A percentile compares a stretch with the other conserved stretches of the same genome.
Conservation (phyloP, 2,113 vertebrate species). For the Ciconia stormi region DNA sequence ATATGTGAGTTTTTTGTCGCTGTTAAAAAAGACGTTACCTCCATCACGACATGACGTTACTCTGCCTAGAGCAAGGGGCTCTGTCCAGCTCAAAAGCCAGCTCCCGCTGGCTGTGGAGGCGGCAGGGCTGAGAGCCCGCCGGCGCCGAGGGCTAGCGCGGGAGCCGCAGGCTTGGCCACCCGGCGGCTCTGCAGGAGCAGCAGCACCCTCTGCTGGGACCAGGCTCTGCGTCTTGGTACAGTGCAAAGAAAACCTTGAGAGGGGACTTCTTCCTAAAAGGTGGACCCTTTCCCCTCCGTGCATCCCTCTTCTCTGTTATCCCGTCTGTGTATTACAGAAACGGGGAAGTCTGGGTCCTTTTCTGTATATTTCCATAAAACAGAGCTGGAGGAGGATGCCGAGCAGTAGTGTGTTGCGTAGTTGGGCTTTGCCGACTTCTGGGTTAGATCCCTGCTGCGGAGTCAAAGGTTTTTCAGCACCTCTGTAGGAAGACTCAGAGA, state of each 20-base stretch:
- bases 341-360: neutral
- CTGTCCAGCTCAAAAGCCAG: fast-evolving
- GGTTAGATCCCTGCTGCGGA: fast-evolving
- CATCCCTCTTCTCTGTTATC: neutral
- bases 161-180: neutral
- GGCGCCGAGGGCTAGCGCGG: fast-evolving
- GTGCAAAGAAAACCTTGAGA: fast-evolving
- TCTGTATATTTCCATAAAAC: fast-evolving
- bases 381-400: neutral
- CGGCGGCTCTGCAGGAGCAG: neutral
- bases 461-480: neutral
- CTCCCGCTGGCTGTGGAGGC: too few relatives aligned
- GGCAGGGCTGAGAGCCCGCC: too few relatives aligned
- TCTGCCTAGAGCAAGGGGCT: fast-evolving
- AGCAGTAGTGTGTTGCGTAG: fast-evolving
- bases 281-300: fast-evolving
- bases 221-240: fast-evolving
- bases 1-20: fast-evolving
- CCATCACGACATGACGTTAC: fast-evolving
- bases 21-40: fast-evolving
- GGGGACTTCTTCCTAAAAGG: fast-evolving
- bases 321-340: fast-evolving
- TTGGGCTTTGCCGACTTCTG: neutral
- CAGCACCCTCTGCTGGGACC: constrained; percentile 39
- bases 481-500: neutral